phyloP scores from a whole-genome alignment of 1,140 invertebrate genomes.

The Drosophila nigrodunni region DNA sequence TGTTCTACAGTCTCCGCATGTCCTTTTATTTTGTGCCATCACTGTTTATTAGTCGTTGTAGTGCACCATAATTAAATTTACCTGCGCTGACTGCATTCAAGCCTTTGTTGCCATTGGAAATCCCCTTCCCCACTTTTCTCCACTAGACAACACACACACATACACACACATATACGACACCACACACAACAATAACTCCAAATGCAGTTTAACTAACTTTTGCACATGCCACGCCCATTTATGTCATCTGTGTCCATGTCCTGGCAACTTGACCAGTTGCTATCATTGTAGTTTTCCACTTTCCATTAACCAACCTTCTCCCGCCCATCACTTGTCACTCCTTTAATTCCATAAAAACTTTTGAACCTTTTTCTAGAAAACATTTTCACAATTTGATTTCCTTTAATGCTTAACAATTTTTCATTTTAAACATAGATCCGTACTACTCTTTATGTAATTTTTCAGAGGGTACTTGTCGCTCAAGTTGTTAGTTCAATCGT shows the following conservation, averaged over 20 bases:
- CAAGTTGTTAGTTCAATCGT: no score
- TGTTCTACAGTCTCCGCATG: no score
- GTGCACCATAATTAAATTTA: slow-evolving; percentile 70
- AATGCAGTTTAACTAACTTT: slow-evolving; percentile 31
- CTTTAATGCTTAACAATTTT: background rate
- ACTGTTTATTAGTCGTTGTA: slow-evolving; percentile 33
- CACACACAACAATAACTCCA: slow-evolving; percentile 1
- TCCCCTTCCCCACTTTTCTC: background rate
- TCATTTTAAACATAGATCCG: background rate
- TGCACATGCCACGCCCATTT: slow-evolving; percentile 25
- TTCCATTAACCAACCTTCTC: background rate
- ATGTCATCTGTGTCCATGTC: slow-evolving; percentile 20
- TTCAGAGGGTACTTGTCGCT: background rate
- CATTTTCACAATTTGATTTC: slow-evolving; percentile 8
- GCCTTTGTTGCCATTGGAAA: slow-evolving; percentile 40
- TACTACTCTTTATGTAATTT: background rate
- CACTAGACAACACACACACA: background rate
- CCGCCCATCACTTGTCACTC: no score
- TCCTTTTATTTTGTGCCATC: background rate
- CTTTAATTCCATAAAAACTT: slow-evolving; percentile 42
- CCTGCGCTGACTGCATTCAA: slow-evolving; percentile 63
- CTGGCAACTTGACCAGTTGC: slow-evolving; percentile 28
- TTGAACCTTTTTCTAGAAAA: slow-evolving; percentile 6
- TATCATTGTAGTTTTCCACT: slow-evolving; percentile 10
- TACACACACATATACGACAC: background rate